Base-by-base conservation (phyloP, 1,140 invertebrate species). In the Camponotus pennsylvanicus region DNA sequence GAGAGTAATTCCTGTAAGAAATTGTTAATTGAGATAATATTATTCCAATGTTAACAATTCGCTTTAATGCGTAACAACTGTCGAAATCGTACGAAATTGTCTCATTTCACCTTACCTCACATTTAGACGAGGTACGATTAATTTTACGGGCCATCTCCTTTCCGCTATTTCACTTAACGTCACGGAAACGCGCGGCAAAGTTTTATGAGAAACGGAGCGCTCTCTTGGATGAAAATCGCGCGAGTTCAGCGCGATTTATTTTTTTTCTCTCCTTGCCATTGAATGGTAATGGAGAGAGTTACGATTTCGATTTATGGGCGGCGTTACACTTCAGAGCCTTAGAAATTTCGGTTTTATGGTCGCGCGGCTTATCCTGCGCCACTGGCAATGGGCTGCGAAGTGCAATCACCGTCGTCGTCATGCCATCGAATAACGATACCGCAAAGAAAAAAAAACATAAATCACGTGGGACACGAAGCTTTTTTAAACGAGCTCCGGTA, bases 281-380 rank as follows among this genome's bases (percentile, higher is more conserved):
- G 89, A 90, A 90, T 90, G 89, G 89, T 90, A 90, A 90, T 90
- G 89, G 89, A 88, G 90, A 88, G 90, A 91, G 89, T 91, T 90
- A 91, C 87, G 90, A 90, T 88, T 88, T 87, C 78, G 84, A 91
- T 91, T 91, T 91, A 91, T 90, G 89, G 82, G 67, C 79, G 83
- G 73, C 89, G 89, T 90, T 90, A 90, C 87, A 90, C 88, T 88
- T 90, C 78, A 57, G 69, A 88, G 90, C 79, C 79, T 86, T 85
- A 63, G 88, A 92, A 92, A 93, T 92, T 93, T 93, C 78, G 90
- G 88, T 90, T 92, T 92, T 90, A 90, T 89, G 89, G 71, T 64
- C 79, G 70, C 63, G 55, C 88, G 87, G 91, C 89, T 92, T 92
- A 92, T 93, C 91, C 84, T 82, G 82, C 82, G 85, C 86, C 59